Base-by-base conservation (phyloP, 2,888 invertebrate genomes). In the Liopterus haemorrhoidalis region DNA sequence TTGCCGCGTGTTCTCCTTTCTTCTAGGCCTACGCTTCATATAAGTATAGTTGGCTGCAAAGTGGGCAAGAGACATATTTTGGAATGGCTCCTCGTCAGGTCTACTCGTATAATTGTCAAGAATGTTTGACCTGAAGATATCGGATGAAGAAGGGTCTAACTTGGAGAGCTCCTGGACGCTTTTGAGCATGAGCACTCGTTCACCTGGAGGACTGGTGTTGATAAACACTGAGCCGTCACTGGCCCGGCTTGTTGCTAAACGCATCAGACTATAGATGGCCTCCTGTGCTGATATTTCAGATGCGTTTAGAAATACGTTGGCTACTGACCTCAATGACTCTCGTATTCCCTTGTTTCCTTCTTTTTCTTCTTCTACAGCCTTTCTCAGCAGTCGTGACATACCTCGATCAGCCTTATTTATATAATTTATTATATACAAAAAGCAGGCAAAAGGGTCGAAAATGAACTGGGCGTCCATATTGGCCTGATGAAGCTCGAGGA, bases 391-490 rank as follows among this genome's bases (percentile, higher is more conserved):
- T 25, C 43, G 38, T 16, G 52, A 52, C 28, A 52, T 35, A 27
- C 49, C 52, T 20, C 46, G 21, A 16, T 42, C 24, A 25, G 43
- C 31, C 46, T 56, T 59, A 24, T 50, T 55, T 15, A 59, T 54
- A 49, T 59, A 58, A 36, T 56, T 48, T 3, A 56, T 54, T 22
- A 63, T 57, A 43, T 64, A 66, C 11, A 54, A 47, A 5, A 58
- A 56, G 43, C 62, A 60, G 31, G 59, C 57, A 54, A 61, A 63
- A 22, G 56, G 50, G 53, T 64, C 59, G 9, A 57, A 35, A 2
- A 63, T 56, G 51, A 55, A 65, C 43, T 66, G 65, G n/a, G 61
- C 49, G 50, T 65, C 65, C 55, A 61, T 59, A 44, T 64, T 65
- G 4, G 64, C 60, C 25, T 49, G 35, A 12, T 54, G 54, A 8